Conservation (phyloP, 1,140 invertebrate species). For the Polyergus mexicanus region DNA sequence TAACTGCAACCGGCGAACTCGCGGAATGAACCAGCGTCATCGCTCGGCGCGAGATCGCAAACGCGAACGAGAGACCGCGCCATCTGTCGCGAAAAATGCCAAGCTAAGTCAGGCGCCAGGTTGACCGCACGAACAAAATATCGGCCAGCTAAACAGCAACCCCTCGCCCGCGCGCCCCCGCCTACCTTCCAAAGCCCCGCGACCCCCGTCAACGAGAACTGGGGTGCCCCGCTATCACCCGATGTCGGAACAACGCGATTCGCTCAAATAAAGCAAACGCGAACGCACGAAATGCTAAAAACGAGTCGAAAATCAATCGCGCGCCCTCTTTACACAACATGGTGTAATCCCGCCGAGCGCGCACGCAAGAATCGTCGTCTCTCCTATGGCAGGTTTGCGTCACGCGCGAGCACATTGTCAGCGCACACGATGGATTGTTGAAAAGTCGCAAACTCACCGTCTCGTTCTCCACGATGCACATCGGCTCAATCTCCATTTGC, state of each 20-base stretch:
- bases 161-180: slow-evolving; percentile 43
- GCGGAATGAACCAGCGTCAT: background rate
- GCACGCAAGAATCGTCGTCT: slow-evolving; percentile 62
- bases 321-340: slow-evolving; percentile 73
- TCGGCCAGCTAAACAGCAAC: slow-evolving; percentile 67
- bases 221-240: slow-evolving; percentile 33
- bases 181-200: slow-evolving; percentile 25
- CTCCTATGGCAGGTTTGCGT: slow-evolving; percentile 72
- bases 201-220: slow-evolving; percentile 47
- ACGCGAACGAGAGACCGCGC: background rate
- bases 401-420: slow-evolving; percentile 73
- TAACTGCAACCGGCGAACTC: background rate
- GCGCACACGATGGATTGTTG: background rate
- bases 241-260: slow-evolving; percentile 76
- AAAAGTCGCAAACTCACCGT: slow-evolving; percentile 80
- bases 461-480: slow-evolving; percentile 83
- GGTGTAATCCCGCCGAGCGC: slow-evolving; percentile 68
- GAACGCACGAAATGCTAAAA: background rate
- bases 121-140: slow-evolving; percentile 67
- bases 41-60: background rate
- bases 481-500: slow-evolving; percentile 82
- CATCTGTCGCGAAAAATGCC: slow-evolving; percentile 58
- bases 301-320: background rate
- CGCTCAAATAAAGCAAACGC: background rate
- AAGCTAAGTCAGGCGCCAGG: slow-evolving; percentile 75